These are phyloP conservation scores for Chascanopsetta lugubris DNA, from an alignment of 2,113 vertebrate species.

Conservation along the genomic window DNA sequence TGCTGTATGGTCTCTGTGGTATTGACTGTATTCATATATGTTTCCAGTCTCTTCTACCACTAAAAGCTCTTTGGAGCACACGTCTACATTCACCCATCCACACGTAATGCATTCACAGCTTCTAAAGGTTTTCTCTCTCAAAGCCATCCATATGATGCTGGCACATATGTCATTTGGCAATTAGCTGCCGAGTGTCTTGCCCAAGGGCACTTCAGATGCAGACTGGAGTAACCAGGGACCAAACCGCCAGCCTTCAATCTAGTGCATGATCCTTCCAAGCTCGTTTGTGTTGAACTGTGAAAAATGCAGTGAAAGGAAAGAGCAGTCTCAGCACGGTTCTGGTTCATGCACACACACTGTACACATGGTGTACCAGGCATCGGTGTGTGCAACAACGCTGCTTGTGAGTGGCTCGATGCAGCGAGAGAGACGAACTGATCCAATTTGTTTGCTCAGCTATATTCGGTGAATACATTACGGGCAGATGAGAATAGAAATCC, in stretches of 20 bases:
- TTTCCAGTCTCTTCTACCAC: not conserved
- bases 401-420: slow-evolving; percentile 30
- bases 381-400: slow-evolving; percentile 2
- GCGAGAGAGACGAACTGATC: slow-evolving; percentile 20
- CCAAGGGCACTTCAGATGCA: not conserved
- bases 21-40: not conserved
- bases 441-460: slow-evolving; percentile 54
- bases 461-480: slow-evolving; percentile 38
- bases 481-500: slow-evolving; percentile 52
- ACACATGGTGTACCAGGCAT: not conserved
- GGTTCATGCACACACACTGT: not conserved
- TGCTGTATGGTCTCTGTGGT: not conserved
- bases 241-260: too few species aligned
- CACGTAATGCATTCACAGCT: not conserved
- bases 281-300: too few species aligned
- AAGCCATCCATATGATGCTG: too few species aligned
- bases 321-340: too few species aligned
- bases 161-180: too few species aligned
- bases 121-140: too few species aligned
- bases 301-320: too few species aligned
- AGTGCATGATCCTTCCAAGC: too few species aligned
- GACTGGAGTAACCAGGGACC: too few species aligned
- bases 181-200: too few species aligned
- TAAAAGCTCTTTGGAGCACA: too few species aligned
- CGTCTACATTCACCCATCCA: not conserved